Base-by-base conservation (phyloP, 2,888 invertebrate genomes). In the Eilema depressum region DNA sequence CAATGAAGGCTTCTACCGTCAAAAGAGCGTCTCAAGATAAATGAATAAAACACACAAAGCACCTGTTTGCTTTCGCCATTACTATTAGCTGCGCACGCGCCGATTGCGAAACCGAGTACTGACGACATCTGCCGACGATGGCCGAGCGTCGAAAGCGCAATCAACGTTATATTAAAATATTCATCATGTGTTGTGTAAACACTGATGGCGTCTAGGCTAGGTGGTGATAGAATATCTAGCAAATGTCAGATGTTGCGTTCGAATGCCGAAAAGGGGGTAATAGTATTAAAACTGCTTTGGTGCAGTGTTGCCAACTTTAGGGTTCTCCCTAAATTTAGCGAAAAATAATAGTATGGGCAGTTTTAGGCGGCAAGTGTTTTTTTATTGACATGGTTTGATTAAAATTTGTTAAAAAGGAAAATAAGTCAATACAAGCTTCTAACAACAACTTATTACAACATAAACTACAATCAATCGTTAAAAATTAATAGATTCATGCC, bases 1-100 rank as follows among this genome's bases (percentile, higher is more conserved):
- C 47, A 60, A 64, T 37, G 62, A 65, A 66, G 41, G n/a, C 66
- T 62, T n/a, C 56, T 28, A 17, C 62, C 64, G 65, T 63, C 62
- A 69, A 66, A 56, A 70, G 47, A 64, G 63, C 73, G 69, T 66
- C 79, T 75, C 33, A 68, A 63, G 71, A 76, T 74, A 75, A 79
- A 85, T 86, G 82, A 83, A 84, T 84, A 83, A 84, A 82, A 84
- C 78, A 85, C 80, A 82, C 79, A 80, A 78, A 79, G 81, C 84
- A 81, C 75, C 75, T 87, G 86, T 85, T 85, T 85, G 85, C 88
- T 90, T 90, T 89, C 90, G 87, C 89, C 89, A 89, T 81, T 84
- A 84, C 81, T 82, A 80, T 81, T 81, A 83, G 82, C 82, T 74
- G 30, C 82, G 84, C 88, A 86, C 85, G 86, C 84, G 85, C 80